Evolutionary conservation across 2,888 invertebrate genomes (phyloP).

Genomic region (Apamea anceps): DNA sequence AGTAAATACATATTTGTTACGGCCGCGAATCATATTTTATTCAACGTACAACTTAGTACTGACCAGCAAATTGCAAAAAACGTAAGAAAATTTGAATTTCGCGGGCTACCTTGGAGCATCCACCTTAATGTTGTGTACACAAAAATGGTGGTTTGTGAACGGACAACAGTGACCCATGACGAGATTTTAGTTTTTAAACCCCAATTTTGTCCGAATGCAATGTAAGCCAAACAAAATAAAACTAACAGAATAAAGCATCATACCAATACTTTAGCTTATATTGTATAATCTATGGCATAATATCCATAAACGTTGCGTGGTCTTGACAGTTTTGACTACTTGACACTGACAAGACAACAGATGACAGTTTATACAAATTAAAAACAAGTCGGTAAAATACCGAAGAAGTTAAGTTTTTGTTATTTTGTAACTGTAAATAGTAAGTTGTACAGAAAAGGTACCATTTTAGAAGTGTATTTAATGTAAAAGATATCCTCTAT

Average conservation of each 20-base stretch:
- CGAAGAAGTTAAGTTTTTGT: constrained; percentile 18
- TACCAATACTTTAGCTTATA: background rate
- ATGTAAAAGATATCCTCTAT: background rate
- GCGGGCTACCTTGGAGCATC: too few species aligned
- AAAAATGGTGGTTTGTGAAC: background rate
- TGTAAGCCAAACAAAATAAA: background rate
- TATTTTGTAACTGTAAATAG: background rate
- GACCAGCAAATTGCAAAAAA: too few species aligned
- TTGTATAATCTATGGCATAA: background rate
- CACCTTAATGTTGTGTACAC: too few species aligned
- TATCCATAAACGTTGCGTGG: background rate
- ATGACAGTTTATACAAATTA: background rate
- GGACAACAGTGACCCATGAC: background rate
- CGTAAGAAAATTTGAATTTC: too few species aligned
- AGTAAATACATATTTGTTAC: too few species aligned
- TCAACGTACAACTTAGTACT: too few species aligned
- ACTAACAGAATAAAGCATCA: background rate
- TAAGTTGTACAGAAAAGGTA: background rate
- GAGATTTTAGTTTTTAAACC: background rate
- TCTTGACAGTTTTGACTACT: background rate
- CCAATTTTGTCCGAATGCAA: background rate
- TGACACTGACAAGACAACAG: constrained; percentile 1
- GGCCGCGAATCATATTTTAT: too few species aligned
- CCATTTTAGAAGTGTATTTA: too few species aligned
- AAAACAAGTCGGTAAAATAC: background rate